Conservation (phyloP, 2,888 invertebrate species). For the Arge pagana region DNA sequence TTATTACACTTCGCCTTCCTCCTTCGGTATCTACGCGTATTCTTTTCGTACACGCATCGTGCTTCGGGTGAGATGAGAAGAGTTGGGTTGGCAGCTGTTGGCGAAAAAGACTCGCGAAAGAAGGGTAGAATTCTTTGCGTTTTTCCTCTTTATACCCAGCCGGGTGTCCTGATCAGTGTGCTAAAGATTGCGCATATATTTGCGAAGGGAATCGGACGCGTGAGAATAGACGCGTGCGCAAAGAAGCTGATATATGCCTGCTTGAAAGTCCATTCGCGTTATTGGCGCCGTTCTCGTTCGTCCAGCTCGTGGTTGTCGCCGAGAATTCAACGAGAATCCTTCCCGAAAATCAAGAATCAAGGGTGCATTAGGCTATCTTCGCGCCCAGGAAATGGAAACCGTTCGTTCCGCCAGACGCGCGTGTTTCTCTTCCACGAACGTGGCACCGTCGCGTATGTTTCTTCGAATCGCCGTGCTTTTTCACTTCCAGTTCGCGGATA, state of each 20-base stretch:
- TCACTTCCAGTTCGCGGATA: neutral
- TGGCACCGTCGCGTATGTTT: too few relatives aligned
- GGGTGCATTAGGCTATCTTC: constrained; percentile 7
- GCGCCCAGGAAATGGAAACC: constrained; percentile 3
- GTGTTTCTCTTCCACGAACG: too few relatives aligned
- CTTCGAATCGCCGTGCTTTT: neutral
- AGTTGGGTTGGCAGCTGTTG: neutral
- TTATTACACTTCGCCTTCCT: neutral
- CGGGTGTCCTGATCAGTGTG: constrained; percentile 28
- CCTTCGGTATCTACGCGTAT: neutral
- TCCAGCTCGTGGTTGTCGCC: constrained; percentile 1
- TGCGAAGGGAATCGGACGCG: constrained; percentile 3
- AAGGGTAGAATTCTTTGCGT: neutral
- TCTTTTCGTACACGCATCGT: neutral
- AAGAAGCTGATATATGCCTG: constrained; percentile 51
- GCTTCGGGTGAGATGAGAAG: too few relatives aligned
- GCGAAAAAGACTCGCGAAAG: neutral
- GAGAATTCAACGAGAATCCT: constrained; percentile 15
- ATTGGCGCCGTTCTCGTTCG: constrained; percentile 45
- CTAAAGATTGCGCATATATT: constrained; percentile 35
- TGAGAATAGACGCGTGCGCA: constrained; percentile 1
- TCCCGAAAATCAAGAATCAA: neutral
- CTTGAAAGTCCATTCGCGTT: constrained; percentile 57
- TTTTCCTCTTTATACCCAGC: neutral
- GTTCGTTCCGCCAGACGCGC: neutral